Conservation (phyloP, 2,113 vertebrate genomes). For the Pedionomus torquatus region DNA sequence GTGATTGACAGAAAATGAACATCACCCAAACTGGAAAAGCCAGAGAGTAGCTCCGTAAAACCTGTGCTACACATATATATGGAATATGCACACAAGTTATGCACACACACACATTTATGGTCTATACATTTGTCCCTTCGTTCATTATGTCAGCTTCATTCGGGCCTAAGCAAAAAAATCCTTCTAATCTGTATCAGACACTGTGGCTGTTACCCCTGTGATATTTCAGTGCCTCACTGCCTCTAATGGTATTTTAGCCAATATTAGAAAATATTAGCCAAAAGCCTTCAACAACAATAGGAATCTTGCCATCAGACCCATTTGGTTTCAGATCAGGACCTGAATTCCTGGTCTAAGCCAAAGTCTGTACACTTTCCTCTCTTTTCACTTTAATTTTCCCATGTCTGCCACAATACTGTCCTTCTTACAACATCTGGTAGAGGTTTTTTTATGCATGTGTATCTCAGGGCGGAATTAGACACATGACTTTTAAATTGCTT, state of each 20-base stretch:
- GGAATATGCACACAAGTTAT: neutral
- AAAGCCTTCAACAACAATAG: conserved; percentile 1
- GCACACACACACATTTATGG: neutral
- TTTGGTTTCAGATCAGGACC: neutral
- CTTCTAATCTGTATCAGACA: neutral
- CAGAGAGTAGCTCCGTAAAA: neutral
- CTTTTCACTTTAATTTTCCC: neutral
- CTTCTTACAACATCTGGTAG: conserved; percentile 20
- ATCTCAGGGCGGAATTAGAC: conserved; percentile 11
- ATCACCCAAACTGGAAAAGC: neutral
- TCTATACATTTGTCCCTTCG: neutral
- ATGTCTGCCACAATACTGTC: neutral
- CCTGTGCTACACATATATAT: neutral
- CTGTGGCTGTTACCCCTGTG: neutral
- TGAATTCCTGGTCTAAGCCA: neutral
- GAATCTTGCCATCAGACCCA: neutral
- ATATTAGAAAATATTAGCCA: neutral
- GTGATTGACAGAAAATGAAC: neutral
- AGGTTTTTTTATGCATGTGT: neutral
- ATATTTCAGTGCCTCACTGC: neutral
- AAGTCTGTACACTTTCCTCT: neutral
- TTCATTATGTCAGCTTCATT: neutral
- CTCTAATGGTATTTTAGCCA: neutral
- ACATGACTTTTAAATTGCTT: neutral
- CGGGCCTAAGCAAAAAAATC: neutral